Base-by-base conservation (phyloP, 2,888 invertebrate species). In the Diarsia dahlii region DNA sequence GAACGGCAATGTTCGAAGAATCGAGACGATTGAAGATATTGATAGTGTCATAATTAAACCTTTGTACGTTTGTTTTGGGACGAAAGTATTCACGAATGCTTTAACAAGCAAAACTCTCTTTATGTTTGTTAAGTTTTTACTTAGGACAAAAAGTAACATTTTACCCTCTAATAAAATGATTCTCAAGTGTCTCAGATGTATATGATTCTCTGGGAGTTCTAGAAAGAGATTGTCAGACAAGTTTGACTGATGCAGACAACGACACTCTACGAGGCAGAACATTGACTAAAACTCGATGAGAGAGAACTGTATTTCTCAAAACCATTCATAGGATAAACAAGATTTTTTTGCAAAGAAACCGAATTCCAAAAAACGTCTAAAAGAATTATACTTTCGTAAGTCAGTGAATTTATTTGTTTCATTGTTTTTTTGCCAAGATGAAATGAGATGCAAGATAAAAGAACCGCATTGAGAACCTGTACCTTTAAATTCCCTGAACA, bases 401-500 rank as follows among this genome's bases (percentile, higher is more conserved):
- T 39, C 39, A 6, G 39, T 39, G 39, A 39, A 39, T 39, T 39
- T 39, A 39, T 39, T 39, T 39, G 8, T 39, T 8, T 39, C 39
- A 39, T 39, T 39, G 39, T 39, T 39, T 39, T 39, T 6, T 39
- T 39, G 39, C 39, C 5, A 39, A 39, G 8, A 39, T 39, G 8
- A 39, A 39, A 8, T 39, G 6, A 39, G 39, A 39, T 39, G 39
- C 39, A 39, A 39, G 39, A 39, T 39, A 39, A 39, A 39, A 39
- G 8, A 39, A 6, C 39, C 39, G 39, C 39, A 39, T 39, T 39
- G 8, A 39, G 39, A 39, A 39, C 39, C 39, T 39, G 10, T 28
- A 67, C 62, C 52, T 74, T 48, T 5, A 65, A 77, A 74, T 72
- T 73, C 74, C 81, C 39, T 52, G 60, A 69, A 60, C 65, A 23